Evolutionary conservation across 2,888 invertebrate genomes (phyloP), one percentile per base, ranked within the genome.

Genomic region (Acanthosepion pharaonis): DNA sequence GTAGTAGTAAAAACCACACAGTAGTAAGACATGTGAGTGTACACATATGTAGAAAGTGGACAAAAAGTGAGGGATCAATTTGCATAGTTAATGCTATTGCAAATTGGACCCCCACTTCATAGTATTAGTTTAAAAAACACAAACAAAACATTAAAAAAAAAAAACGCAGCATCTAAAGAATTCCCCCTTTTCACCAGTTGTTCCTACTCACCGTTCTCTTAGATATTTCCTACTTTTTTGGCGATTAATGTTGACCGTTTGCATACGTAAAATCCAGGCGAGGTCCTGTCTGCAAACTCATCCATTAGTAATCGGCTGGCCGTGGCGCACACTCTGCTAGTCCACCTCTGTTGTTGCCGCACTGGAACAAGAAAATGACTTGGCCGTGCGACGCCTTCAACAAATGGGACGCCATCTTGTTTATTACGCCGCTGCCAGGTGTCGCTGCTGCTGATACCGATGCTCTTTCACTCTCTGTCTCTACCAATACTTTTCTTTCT

Each of bases 321-420:
- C 78, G 78, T n/a, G 78, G n/a, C n/a, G n/a, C n/a, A 78, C n/a
- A 33, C 78, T 78, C 78, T n/a, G 78, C 78, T 78, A n/a, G n/a
- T 78, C 78, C 78, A 78, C n/a, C 78, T 78, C n/a, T 78, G n/a
- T 78, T 78, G 78, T 78, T 33, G 78, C 15, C n/a, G 78, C 78
- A 78, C n/a, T n/a, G 78, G n/a, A 78, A 78, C n/a, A 78, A 33
- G 78, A n/a, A 59, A 59, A 23, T 20, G 59, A 78, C 78, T 78
- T 78, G 78, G 78, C 78, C n/a, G 33, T 78, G 33, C 51, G 93
- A 93, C 93, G 93, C 33, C 93, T 93, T 93, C 93, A 48, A 93
- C 93, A 93, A 93, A 93, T 53, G 93, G 93, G 93, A 93, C 93
- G 93, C 93, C 93, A 93, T 93, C 53, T 93, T 93, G 93, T 53